Conservation (phyloP, 2,113 vertebrate genomes). For the Clinocottus analis region DNA sequence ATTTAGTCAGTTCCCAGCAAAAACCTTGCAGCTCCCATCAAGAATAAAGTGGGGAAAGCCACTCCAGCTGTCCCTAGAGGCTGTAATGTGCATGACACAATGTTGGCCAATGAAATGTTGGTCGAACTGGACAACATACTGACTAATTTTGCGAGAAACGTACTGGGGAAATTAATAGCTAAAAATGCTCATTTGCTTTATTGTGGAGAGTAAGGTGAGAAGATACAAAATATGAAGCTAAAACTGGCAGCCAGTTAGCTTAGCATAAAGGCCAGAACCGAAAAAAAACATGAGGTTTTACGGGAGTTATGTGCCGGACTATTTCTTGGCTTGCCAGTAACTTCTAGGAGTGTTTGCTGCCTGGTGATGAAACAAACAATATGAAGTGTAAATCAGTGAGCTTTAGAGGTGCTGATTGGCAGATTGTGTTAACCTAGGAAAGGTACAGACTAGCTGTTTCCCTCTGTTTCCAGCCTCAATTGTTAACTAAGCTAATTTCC, state of each 20-base stretch:
- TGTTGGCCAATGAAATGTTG: not conserved
- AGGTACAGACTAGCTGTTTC: not conserved
- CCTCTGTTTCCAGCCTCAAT: not conserved
- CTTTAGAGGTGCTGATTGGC: not conserved
- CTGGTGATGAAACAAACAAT: not conserved
- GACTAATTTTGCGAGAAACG: too few species aligned
- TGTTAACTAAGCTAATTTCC: not conserved
- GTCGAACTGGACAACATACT: not conserved
- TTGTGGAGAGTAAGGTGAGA: not conserved
- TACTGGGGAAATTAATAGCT: not conserved
- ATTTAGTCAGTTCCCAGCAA: constrained; percentile 25
- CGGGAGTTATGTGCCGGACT: not conserved
- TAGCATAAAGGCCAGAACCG: not conserved
- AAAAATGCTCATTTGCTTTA: not conserved
- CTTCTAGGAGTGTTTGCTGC: not conserved
- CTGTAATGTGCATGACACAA: constrained; percentile 19
- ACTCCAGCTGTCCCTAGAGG: constrained; percentile 39
- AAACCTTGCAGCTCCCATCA: constrained; percentile 16
- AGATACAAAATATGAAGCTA: not conserved
- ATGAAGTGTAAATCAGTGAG: not conserved
- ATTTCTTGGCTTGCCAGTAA: constrained; percentile 5
- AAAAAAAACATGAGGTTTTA: not conserved
- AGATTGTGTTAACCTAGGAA: not conserved
- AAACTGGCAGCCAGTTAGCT: not conserved
- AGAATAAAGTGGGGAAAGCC: constrained; percentile 21